Percentiles rank a stretch among this genome's conserved stretches.
phyloP scores from a whole-genome alignment of 2,113 vertebrate genomes.

The Myodes glareolus region DNA sequence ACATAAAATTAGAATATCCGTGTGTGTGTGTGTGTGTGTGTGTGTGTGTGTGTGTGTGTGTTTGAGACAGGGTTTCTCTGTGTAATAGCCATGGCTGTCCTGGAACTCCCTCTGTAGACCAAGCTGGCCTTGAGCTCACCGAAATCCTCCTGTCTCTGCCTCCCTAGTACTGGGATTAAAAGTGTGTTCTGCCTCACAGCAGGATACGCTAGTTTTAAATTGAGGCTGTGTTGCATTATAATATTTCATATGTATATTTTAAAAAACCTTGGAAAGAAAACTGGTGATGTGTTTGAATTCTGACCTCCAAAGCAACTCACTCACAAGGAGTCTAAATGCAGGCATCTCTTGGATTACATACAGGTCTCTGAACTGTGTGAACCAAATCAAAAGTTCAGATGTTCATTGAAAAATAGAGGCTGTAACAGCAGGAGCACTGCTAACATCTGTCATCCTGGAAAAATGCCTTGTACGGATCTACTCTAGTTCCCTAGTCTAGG shows the following conservation, averaged over 20 bases:
- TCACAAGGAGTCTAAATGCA: background rate
- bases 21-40: background rate
- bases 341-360: background rate
- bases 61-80: background rate
- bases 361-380: background rate
- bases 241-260: background rate
- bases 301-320: background rate
- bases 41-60: background rate
- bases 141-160: background rate
- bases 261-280: background rate
- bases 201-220: background rate
- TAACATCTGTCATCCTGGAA: background rate
- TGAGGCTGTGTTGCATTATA: background rate
- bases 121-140: background rate
- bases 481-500: background rate
- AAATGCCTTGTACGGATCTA: background rate
- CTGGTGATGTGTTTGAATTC: background rate
- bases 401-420: background rate
- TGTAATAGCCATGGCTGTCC: background rate
- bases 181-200: accelerated
- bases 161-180: background rate
- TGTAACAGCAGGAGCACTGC: background rate
- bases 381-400: background rate
- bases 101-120: background rate
- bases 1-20: background rate